These are phyloP conservation scores for Dryadula phaetusa DNA, from an alignment of 2,888 invertebrate species.

Conservation along the genomic window DNA sequence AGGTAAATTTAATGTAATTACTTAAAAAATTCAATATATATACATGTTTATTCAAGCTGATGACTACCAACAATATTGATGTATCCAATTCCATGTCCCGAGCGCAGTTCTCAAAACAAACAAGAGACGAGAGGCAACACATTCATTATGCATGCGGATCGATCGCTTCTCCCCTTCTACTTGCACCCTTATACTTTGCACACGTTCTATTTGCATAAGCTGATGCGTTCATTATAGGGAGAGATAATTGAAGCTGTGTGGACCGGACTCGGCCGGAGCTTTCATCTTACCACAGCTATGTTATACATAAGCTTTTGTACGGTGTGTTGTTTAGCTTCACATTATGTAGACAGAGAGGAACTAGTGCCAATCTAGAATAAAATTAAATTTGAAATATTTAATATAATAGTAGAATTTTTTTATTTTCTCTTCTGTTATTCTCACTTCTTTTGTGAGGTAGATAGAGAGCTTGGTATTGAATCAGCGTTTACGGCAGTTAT, in stretches of 20 bases:
- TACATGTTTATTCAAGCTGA: background rate
- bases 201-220: slow-evolving; percentile 52
- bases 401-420: no score
- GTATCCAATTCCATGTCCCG: background rate
- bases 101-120: slow-evolving; percentile 31
- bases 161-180: slow-evolving; percentile 31
- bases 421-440: no score
- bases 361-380: no score
- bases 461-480: no score
- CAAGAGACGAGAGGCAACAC: slow-evolving; percentile 24
- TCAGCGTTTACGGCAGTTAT: no score
- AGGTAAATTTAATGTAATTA: no score
- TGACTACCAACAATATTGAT: background rate
- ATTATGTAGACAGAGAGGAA: no score
- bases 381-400: no score
- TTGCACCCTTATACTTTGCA: slow-evolving; percentile 29
- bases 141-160: slow-evolving; percentile 39
- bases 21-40: background rate
- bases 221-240: slow-evolving; percentile 49
- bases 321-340: no score
- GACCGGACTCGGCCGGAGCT: background rate
- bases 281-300: background rate
- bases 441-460: no score
- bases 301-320: background rate
- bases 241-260: slow-evolving; percentile 41